Percentiles rank a stretch among this genome's conserved stretches.
These are phyloP conservation scores for Drosophila siamana DNA, from an alignment of 2,888 invertebrate genomes.

Conservation along the genomic window DNA sequence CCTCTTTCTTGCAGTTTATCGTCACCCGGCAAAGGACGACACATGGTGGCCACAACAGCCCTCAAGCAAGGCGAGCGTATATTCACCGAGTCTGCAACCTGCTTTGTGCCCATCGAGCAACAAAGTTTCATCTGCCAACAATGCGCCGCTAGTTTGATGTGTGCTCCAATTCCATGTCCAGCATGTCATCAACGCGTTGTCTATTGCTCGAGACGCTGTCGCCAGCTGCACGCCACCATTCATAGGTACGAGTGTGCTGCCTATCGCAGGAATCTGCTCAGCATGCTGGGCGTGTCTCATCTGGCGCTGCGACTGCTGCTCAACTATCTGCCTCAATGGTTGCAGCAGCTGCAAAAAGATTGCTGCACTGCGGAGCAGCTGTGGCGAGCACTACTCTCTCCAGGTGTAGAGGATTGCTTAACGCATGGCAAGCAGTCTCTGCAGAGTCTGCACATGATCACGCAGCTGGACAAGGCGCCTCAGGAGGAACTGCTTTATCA, in stretches of 20 bases:
- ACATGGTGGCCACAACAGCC: slow-evolving; percentile 86
- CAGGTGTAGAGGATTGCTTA: not conserved
- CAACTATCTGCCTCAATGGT: slow-evolving; percentile 85
- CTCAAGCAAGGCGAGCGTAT: slow-evolving; percentile 90
- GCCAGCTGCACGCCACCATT: slow-evolving; percentile 86
- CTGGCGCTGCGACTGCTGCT: slow-evolving; percentile 85
- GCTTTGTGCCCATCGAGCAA: slow-evolving; percentile 89
- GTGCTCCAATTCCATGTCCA: slow-evolving; percentile 89
- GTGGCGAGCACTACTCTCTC: slow-evolving; percentile 64
- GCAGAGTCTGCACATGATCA: slow-evolving; percentile 84
- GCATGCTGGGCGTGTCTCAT: slow-evolving; percentile 91
- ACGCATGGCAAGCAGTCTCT: slow-evolving; percentile 34
- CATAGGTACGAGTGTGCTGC: slow-evolving; percentile 92
- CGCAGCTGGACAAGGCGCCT: slow-evolving; percentile 90
- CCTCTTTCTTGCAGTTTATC: slow-evolving; percentile 25
- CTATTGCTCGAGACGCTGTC: slow-evolving; percentile 90
- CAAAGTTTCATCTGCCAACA: slow-evolving; percentile 88
- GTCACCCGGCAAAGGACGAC: slow-evolving; percentile 58
- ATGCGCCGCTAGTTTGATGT: slow-evolving; percentile 88
- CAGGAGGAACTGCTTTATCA: slow-evolving; percentile 85
- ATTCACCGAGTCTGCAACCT: slow-evolving; percentile 92
- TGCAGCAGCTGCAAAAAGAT: slow-evolving; percentile 84
- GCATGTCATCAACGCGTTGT: slow-evolving; percentile 88
- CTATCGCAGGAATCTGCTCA: slow-evolving; percentile 88
- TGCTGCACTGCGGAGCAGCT: slow-evolving; percentile 33